Conservation (phyloP, 2,797 vertebrate species). For the Selene dorsalis region DNA sequence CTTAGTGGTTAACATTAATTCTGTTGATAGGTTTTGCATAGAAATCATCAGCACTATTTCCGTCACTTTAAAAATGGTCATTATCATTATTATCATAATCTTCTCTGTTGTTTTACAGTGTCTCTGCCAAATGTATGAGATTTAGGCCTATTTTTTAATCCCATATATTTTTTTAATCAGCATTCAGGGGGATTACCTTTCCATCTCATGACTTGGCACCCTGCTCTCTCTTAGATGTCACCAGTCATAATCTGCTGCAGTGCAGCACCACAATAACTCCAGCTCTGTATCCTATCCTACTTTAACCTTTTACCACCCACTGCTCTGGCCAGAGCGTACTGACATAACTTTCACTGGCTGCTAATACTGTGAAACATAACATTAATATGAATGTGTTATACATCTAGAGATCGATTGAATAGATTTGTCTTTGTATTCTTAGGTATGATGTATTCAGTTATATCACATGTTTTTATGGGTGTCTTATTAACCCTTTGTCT, state of each 20-base stretch:
- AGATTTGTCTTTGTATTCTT: no score
- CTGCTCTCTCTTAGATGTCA: constrained; percentile 26
- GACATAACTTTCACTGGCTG: neutral
- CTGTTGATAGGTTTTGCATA: neutral
- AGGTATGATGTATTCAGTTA: no score
- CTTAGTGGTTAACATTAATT: neutral
- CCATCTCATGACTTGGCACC: constrained; percentile 21
- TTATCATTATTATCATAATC: constrained; percentile 7
- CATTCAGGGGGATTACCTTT: constrained; percentile 33
- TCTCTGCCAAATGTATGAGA: constrained; percentile 1
- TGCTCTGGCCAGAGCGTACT: neutral
- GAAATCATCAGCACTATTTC: constrained; percentile 7
- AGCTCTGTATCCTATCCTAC: constrained; percentile 4
- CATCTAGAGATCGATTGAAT: no score
- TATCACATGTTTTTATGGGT: no score
- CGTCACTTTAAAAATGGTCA: constrained; percentile 3
- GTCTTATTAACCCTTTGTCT: neutral
- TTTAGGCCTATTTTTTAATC: constrained; percentile 23
- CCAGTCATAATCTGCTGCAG: constrained; percentile 41
- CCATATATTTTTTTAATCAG: constrained; percentile 32
- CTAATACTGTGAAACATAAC: neutral
- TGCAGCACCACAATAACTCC: constrained; percentile 31
- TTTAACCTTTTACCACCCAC: constrained; percentile 1
- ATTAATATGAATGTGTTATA: neutral
- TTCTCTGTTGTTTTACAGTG: neutral